Percentiles rank a stretch among this genome's conserved stretches.
These are phyloP conservation scores for Amblyopsis hoosieri DNA, from an alignment of 2,797 vertebrate species.

Conservation along the genomic window DNA sequence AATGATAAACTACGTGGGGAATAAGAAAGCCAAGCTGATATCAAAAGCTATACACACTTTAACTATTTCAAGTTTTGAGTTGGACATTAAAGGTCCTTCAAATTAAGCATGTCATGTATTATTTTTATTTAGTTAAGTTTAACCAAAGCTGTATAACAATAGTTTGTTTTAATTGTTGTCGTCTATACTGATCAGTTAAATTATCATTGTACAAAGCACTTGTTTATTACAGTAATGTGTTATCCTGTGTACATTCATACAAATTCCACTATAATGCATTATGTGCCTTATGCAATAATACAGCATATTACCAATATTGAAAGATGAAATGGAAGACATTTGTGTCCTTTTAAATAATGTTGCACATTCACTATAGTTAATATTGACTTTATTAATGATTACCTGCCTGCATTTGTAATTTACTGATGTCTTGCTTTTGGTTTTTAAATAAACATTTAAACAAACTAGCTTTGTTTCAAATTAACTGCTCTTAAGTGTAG, in stretches of 20 bases:
- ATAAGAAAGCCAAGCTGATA: conserved; percentile 3
- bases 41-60: too few species aligned
- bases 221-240: too few species aligned
- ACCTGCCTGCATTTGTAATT: conserved; percentile 48
- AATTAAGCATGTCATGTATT: too few species aligned
- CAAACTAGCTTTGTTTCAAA: conserved; percentile 12
- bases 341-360: conserved; percentile 47
- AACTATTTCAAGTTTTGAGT: too few species aligned
- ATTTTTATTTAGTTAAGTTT: too few species aligned
- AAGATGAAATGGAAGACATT: conserved; percentile 18
- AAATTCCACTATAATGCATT: conserved; percentile 29
- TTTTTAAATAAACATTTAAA: conserved; percentile 61
- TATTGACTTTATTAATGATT: conserved; percentile 41
- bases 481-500: too few species aligned
- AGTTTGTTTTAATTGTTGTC: too few species aligned
- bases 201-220: too few species aligned
- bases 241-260: too few species aligned
- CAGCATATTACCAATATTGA: conserved; percentile 14
- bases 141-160: too few species aligned
- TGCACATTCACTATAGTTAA: conserved; percentile 58
- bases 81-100: too few species aligned
- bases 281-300: conserved; percentile 62
- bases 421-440: conserved; percentile 34
- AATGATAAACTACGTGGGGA: conserved; percentile 25
- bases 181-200: too few species aligned